Percentiles rank a stretch among this genome's conserved stretches.
Conservation (phyloP, 2,888 invertebrate species). For the Tribolium freemani region DNA sequence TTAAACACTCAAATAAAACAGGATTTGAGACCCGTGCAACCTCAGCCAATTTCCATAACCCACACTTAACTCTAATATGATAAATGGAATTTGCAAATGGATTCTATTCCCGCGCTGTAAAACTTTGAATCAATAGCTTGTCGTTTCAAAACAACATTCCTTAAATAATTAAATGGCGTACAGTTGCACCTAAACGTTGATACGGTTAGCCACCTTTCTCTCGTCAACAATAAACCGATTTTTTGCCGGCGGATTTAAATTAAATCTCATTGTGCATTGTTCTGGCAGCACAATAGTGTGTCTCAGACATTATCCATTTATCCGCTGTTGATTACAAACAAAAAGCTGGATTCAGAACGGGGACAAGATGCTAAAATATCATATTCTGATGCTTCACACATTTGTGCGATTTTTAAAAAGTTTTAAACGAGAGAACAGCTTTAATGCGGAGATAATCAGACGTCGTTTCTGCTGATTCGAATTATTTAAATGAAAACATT, state of each 20-base stretch:
- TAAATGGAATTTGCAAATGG: background rate
- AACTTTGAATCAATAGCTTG: background rate
- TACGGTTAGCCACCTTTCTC: background rate
- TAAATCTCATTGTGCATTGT: background rate
- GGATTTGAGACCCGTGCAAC: background rate
- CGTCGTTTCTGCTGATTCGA: slow-evolving; percentile 12
- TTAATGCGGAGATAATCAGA: slow-evolving; percentile 38
- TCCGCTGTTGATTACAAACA: background rate
- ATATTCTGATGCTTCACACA: slow-evolving; percentile 7
- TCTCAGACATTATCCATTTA: no score
- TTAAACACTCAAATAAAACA: background rate
- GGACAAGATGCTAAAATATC: background rate
- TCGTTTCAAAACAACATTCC: background rate
- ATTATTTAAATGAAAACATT: slow-evolving; percentile 38
- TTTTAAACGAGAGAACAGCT: slow-evolving; percentile 39
- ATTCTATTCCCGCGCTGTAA: no score
- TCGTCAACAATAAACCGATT: background rate
- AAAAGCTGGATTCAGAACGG: background rate
- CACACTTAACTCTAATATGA: background rate
- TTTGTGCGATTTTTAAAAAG: no score
- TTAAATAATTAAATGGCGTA: background rate
- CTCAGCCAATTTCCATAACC: background rate
- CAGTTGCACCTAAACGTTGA: background rate
- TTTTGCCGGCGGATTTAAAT: background rate
- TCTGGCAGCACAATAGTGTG: background rate